phyloP scores from a whole-genome alignment of 2,888 invertebrate species.

The Ischnus inquisitorius region DNA sequence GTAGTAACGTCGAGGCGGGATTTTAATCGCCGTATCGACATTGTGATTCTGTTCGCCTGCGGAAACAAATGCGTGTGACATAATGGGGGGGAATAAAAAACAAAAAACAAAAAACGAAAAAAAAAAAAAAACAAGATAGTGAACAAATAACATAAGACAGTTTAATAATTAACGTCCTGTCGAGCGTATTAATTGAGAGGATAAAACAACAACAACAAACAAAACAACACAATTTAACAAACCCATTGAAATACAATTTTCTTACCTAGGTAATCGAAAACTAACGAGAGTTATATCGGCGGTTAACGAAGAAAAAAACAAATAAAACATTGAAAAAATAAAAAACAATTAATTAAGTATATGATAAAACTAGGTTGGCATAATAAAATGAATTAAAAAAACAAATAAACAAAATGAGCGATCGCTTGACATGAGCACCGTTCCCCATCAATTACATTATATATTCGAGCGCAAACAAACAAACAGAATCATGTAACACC shows the following conservation, averaged over 20 bases:
- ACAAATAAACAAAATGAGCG: conserved; percentile 40
- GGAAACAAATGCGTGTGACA: conserved; percentile 36
- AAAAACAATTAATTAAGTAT: conserved; percentile 36
- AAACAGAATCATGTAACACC: conserved; percentile 38
- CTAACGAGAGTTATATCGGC: conserved; percentile 46
- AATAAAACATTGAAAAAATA: conserved; percentile 8
- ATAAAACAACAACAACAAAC: conserved; percentile 1
- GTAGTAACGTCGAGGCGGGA: conserved; percentile 38
- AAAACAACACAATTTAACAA: conserved; percentile 33
- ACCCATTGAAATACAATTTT: conserved; percentile 47
- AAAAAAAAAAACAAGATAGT: not conserved
- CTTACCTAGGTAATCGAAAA: conserved; percentile 36
- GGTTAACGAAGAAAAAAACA: conserved; percentile 26
- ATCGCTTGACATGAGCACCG: conserved; percentile 37
- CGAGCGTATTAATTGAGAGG: conserved; percentile 17
- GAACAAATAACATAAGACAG: conserved; percentile 30
- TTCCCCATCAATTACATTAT: conserved; percentile 45
- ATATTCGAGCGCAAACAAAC: conserved; percentile 44
- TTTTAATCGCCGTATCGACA: conserved; percentile 18
- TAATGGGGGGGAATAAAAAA: not conserved
- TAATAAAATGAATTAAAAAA: conserved; percentile 1
- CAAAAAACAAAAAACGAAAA: not conserved
- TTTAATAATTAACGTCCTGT: conserved; percentile 31
- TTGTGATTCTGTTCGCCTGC: conserved; percentile 55
- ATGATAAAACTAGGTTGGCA: conserved; percentile 43